phyloP scores from a whole-genome alignment of 1,140 invertebrate species.

The Drosophila pseudoobscura region DNA sequence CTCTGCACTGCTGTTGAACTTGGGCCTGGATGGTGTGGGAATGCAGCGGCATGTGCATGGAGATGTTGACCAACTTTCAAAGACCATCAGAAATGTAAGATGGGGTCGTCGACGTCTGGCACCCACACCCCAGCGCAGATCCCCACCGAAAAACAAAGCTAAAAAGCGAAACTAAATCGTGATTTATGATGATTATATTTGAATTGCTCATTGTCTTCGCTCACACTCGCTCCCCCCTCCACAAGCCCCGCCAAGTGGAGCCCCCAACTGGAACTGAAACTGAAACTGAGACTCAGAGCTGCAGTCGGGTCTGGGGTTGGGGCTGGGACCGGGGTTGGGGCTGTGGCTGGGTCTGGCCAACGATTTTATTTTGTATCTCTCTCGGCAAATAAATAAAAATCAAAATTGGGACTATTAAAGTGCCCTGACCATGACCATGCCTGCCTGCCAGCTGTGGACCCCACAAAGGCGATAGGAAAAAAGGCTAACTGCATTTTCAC shows the following conservation, averaged over 20 bases:
- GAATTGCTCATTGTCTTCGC: constrained; percentile 46
- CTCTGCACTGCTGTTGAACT: constrained; percentile 9
- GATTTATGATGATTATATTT: constrained; percentile 62
- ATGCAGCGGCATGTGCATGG: constrained; percentile 5
- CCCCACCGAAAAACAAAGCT: constrained; percentile 21
- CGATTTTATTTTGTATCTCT: constrained; percentile 48
- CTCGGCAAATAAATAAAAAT: constrained; percentile 55
- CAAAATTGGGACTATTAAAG: constrained; percentile 46
- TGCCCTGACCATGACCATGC: constrained; percentile 54
- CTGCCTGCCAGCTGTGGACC: constrained; percentile 33
- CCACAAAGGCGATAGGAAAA: constrained; percentile 28
- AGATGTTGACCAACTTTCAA: constrained; percentile 47
- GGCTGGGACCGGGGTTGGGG: not conserved
- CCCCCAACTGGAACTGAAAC: not conserved
- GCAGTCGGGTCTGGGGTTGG: not conserved
- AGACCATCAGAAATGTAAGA: constrained; percentile 35
- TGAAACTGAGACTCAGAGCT: not conserved
- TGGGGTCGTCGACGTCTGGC: constrained; percentile 31
- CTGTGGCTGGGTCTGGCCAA: constrained; percentile 8
- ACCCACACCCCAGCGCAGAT: constrained; percentile 14
- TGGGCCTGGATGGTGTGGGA: constrained; percentile 21
- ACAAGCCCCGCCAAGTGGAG: no score
- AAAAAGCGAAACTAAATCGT: constrained; percentile 60
- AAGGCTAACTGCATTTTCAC: constrained; percentile 25
- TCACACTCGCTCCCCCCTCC: constrained; percentile 10